phyloP scores from a whole-genome alignment of 2,888 invertebrate genomes.

The Autographa gamma region DNA sequence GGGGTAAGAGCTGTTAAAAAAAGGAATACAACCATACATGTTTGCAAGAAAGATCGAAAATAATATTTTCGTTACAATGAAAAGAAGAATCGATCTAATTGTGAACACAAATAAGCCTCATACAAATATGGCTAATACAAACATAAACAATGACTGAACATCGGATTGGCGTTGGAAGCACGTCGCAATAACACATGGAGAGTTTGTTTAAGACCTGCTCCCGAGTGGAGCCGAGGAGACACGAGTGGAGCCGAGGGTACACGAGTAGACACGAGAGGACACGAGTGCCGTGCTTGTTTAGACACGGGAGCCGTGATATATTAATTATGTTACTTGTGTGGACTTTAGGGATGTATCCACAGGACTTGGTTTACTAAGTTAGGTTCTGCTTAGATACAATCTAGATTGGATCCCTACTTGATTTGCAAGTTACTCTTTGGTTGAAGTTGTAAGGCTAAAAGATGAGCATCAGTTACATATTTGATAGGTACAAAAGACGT shows the following conservation, averaged over 20 bases:
- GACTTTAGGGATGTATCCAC: no score
- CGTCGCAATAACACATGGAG: constrained; percentile 41
- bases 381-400: no score
- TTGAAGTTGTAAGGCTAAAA: no score
- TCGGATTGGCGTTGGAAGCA: constrained; percentile 27
- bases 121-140: constrained; percentile 12
- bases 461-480: no score
- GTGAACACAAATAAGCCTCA: not conserved
- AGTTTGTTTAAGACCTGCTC: constrained; percentile 37
- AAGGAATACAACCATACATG: no score
- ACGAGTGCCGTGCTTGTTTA: not conserved
- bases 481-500: no score
- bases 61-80: not conserved
- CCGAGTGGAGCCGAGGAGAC: constrained; percentile 5
- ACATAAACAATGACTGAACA: constrained; percentile 37
- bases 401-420: no score
- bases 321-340: not conserved
- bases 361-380: no score
- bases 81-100: not conserved
- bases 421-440: no score
- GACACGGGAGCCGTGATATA: not conserved
- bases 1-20: no score
- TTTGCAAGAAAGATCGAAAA: no score
- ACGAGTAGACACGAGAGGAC: not conserved
- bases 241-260: not conserved